Conservation (phyloP, 1,140 invertebrate genomes). For the Nephila pilipes region DNA sequence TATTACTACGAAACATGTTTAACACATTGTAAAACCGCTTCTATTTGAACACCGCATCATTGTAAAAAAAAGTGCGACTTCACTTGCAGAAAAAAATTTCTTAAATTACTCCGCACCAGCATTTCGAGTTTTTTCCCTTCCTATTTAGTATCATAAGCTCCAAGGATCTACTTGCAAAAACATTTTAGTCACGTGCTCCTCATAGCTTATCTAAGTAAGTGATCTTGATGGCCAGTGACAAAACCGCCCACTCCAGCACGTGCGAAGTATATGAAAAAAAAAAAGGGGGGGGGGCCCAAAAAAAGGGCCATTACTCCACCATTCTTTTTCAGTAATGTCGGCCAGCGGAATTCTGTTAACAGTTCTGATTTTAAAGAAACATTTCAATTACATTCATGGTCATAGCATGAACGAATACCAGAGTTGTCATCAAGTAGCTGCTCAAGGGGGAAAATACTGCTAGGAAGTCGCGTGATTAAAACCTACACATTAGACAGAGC, state of each 20-base stretch:
- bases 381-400: slow-evolving; percentile 29
- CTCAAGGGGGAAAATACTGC: not conserved
- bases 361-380: slow-evolving; percentile 17
- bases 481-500: not conserved
- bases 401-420: not conserved
- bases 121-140: no score
- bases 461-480: not conserved
- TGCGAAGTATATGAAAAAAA: not conserved
- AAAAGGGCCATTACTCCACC: slow-evolving; percentile 9
- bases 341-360: not conserved
- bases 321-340: not conserved
- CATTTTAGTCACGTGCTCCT: not conserved
- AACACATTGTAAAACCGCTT: no score
- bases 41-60: no score
- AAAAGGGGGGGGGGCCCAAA: not conserved
- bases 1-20: no score
- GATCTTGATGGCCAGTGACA: slow-evolving; percentile 20
- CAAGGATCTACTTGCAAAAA: not conserved
- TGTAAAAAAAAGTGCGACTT: no score
- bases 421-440: not conserved
- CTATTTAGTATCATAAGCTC: not conserved
- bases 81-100: no score
- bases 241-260: slow-evolving; percentile 7
- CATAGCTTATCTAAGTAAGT: slow-evolving; percentile 20
- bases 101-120: no score